A percentile compares a stretch with the other conserved stretches of the same genome.
phyloP scores from a whole-genome alignment of 2,113 vertebrate species.

The Tachuris rubrigastra region DNA sequence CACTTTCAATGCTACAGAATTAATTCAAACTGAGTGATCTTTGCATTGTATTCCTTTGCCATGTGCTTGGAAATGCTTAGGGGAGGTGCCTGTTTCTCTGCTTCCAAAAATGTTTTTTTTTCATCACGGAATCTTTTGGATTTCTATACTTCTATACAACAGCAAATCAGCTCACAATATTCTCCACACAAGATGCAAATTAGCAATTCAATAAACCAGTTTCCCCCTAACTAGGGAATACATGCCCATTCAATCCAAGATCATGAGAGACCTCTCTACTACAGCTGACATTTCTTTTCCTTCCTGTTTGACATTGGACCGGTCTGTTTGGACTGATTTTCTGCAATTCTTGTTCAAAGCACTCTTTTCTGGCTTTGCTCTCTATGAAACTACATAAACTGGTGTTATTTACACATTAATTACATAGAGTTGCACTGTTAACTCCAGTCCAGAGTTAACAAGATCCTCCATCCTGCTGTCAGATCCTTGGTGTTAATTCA shows the following conservation, averaged over 20 bases:
- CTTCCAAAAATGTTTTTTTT: background rate
- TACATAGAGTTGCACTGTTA: background rate
- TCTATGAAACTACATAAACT: background rate
- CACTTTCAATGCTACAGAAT: background rate
- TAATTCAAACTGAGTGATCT: background rate
- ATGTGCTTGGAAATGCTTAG: background rate
- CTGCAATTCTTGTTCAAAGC: background rate
- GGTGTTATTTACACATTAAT: background rate
- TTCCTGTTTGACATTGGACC: background rate
- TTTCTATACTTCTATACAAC: background rate
- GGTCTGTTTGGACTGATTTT: background rate
- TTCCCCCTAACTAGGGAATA: background rate
- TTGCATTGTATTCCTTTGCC: background rate
- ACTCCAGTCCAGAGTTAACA: background rate
- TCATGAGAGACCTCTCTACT: background rate
- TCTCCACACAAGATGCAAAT: background rate
- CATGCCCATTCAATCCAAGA: fast-evolving
- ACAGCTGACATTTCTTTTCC: background rate
- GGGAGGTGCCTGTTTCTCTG: background rate
- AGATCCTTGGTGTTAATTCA: background rate
- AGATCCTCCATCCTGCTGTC: background rate
- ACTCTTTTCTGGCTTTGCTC: background rate
- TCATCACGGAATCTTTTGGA: background rate
- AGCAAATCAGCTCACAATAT: background rate
- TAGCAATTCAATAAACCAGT: background rate